Evolutionary conservation across 1,140 invertebrate genomes (phyloP).

Genomic region (Andrena cerasifolii): DNA sequence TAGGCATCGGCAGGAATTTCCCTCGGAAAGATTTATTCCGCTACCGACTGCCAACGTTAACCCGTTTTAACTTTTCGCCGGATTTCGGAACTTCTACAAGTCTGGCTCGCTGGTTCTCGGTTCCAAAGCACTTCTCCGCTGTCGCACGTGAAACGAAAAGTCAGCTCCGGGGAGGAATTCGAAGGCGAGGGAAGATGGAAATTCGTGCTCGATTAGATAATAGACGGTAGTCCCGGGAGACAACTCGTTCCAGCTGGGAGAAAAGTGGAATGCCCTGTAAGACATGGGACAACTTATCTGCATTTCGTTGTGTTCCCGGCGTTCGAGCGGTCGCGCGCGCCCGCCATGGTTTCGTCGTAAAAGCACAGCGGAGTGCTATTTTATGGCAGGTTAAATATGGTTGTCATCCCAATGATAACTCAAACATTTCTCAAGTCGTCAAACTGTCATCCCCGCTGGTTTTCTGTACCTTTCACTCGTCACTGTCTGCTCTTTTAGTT

Average conservation of each 20-base stretch:
- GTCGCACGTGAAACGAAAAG: conserved; percentile 10
- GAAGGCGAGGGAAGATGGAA: conserved; percentile 1
- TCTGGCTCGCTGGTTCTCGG: background rate
- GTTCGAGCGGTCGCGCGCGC: conserved; percentile 4
- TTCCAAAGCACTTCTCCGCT: background rate
- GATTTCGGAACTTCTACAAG: background rate
- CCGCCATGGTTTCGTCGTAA: conserved; percentile 47
- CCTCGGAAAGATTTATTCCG: background rate
- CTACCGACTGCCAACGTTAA: background rate
- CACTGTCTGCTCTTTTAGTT: conserved; percentile 47
- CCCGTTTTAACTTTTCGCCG: background rate
- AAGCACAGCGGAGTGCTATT: conserved; percentile 56
- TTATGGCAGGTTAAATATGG: conserved; percentile 61
- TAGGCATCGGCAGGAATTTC: no score
- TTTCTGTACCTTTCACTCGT: conserved; percentile 55
- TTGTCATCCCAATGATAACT: conserved; percentile 65
- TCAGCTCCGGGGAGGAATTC: background rate
- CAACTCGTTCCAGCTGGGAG: conserved; percentile 23
- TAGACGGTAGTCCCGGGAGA: conserved; percentile 1
- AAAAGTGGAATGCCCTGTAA: conserved; percentile 49
- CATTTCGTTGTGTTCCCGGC: conserved; percentile 25
- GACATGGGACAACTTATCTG: conserved; percentile 42
- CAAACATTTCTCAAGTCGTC: conserved; percentile 65
- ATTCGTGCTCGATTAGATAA: conserved; percentile 33
- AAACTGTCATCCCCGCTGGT: conserved; percentile 53